Evolutionary conservation across 2,888 invertebrate species (phyloP).

Genomic region (Neria commutata): DNA sequence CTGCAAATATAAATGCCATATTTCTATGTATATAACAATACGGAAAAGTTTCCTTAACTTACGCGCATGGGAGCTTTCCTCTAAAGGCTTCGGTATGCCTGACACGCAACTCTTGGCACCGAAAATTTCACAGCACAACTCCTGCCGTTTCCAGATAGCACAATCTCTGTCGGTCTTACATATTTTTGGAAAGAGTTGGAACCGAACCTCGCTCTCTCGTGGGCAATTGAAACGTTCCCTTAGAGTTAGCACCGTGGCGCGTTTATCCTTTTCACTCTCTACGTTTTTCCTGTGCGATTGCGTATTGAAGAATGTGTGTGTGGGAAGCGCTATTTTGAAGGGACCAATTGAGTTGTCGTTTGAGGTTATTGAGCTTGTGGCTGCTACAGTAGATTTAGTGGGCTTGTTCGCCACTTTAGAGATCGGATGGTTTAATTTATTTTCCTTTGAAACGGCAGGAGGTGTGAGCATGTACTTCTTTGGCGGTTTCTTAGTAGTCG

Average conservation of each 20-base stretch:
- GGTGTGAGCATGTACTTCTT: conserved; percentile 35
- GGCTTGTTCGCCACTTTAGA: conserved; percentile 10
- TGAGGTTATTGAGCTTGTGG: conserved; percentile 3
- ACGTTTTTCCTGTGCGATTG: conserved; percentile 11
- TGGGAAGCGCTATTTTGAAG: conserved; percentile 53
- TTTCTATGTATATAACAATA: background rate
- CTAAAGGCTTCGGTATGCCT: conserved; percentile 67
- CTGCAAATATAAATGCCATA: conserved; percentile 57
- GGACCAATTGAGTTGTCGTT: conserved; percentile 44
- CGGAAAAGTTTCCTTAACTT: conserved; percentile 22
- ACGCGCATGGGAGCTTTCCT: conserved; percentile 56
- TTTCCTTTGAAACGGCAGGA: conserved; percentile 19
- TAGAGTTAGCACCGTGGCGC: conserved; percentile 37
- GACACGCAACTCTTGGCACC: conserved; percentile 66
- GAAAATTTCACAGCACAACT: conserved; percentile 60
- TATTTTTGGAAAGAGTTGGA: conserved; percentile 59
- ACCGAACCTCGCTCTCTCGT: conserved; percentile 61
- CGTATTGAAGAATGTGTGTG: conserved; percentile 39
- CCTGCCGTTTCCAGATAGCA: conserved; percentile 53
- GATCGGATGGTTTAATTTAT: conserved; percentile 29
- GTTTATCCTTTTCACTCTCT: conserved; percentile 59
- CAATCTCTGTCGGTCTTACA: conserved; percentile 58
- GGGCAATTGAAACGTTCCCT: conserved; percentile 57
- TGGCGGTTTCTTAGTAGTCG: conserved; percentile 32
- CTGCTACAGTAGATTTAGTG: conserved; percentile 13